Evolutionary conservation across 2,797 vertebrate species (phyloP).

Genomic region (Micropoecilia bifurca): DNA sequence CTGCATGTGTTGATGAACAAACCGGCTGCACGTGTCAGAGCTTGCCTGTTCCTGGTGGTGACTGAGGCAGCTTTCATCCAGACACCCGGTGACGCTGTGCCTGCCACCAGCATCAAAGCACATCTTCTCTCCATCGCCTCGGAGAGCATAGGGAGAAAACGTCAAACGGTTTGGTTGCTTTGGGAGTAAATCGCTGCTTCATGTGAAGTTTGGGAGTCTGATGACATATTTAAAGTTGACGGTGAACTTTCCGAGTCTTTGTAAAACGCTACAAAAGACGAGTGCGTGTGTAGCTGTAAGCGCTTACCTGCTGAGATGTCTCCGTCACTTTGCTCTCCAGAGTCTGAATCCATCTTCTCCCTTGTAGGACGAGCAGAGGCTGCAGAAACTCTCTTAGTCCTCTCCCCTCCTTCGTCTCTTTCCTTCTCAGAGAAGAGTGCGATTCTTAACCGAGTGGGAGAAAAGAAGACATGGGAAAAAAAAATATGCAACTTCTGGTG

Average conservation of each 20-base stretch:
- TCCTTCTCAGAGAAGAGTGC: constrained; percentile 38
- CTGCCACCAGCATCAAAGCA: constrained; percentile 40
- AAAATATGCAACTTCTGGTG: constrained; percentile 20
- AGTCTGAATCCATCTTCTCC: constrained; percentile 94
- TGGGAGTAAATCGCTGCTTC: neutral
- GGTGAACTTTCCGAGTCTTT: constrained; percentile 2
- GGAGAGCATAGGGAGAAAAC: constrained; percentile 9
- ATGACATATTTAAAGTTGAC: neutral
- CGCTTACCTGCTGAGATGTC: constrained; percentile 89
- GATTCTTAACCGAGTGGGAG: constrained; percentile 29
- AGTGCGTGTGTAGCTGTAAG: neutral
- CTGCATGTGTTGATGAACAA: constrained; percentile 68
- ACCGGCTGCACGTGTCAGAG: constrained; percentile 69
- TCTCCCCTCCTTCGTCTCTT: constrained; percentile 34
- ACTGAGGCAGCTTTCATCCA: constrained; percentile 54
- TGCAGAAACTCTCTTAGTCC: constrained; percentile 59
- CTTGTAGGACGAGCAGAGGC: constrained; percentile 54
- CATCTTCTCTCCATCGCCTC: neutral
- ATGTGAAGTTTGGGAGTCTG: neutral
- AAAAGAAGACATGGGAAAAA: neutral
- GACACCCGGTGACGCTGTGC: constrained; percentile 18
- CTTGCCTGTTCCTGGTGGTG: constrained; percentile 67
- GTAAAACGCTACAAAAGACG: neutral
- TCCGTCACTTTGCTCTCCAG: constrained; percentile 95
- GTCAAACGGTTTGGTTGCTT: neutral